Conservation (phyloP, 2,888 invertebrate genomes). For the Lepidochitona cinerea region DNA sequence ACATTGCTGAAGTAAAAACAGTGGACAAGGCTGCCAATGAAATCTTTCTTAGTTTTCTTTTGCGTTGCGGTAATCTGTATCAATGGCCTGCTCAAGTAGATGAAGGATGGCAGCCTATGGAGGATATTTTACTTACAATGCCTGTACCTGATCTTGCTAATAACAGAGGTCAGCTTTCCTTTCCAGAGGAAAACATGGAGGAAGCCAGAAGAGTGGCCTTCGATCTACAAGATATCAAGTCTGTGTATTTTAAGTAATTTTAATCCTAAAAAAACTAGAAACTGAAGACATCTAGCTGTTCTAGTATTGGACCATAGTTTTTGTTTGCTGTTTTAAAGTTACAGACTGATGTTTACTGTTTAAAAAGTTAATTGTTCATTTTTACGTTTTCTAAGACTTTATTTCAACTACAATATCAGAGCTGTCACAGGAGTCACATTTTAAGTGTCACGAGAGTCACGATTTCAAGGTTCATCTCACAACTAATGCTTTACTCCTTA, state of each 20-base stretch:
- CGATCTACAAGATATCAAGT: background rate
- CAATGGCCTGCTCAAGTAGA: background rate
- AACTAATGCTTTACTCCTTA: background rate
- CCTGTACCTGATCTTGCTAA: background rate
- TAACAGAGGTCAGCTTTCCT: background rate
- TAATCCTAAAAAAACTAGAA: no score
- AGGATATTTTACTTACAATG: background rate
- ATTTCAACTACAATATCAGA: background rate
- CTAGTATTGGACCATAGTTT: no score
- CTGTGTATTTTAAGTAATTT: background rate
- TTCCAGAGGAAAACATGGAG: background rate
- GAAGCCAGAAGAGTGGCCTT: background rate
- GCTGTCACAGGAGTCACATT: background rate
- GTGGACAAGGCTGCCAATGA: background rate
- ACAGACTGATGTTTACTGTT: background rate
- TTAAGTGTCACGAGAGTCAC: background rate
- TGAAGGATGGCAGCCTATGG: background rate
- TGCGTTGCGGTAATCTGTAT: background rate
- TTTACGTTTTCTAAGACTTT: background rate
- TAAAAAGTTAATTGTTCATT: no score
- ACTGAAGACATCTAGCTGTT: no score
- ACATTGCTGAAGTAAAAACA: background rate
- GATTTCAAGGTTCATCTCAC: background rate
- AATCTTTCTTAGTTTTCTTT: background rate
- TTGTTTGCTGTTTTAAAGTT: no score